Evolutionary conservation across 2,797 vertebrate species (phyloP), one percentile per base, ranked within the genome.

Genomic region (Caiman crocodilus): DNA sequence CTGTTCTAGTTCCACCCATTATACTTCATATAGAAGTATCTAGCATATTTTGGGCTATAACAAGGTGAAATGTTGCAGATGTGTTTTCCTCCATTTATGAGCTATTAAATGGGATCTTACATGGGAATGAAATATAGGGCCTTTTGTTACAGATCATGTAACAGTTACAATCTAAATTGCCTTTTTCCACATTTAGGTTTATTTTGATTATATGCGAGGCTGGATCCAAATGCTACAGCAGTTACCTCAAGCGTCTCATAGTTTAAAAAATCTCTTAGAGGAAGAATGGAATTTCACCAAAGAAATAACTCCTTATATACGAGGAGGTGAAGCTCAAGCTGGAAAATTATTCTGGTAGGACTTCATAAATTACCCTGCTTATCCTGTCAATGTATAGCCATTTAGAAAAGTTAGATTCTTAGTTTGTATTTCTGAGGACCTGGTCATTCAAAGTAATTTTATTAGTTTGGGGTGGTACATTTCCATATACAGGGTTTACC

Each of bases 211-310:
- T 97, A 99, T 99, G 99, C 98, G 99, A 97, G 99, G 99, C 97
- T 99, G 99, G 99, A 99, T 99, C 97, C 98, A 98, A 98, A 99
- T 99, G 99, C 97, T 99, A 85, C 99, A 99, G 98, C 98, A 99
- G 96, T 98, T 99, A 98, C 99, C 99, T 96, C 99, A 99, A 95
- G 99, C 99, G 1, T 99, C 99, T 84, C 99, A 99, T 97, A 99
- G 99, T 95, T 98, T 99, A 97, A 99, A 99, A 98, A 99, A 99
- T 96, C 98, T 99, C 20, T 97, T 99, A 82, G 99, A 99, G 92
- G 99, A 99, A 96, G 99, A 99, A 97, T 99, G 99, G 99, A 98
- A 99, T 98, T 99, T 99, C 98, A 99, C 99, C 95, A 99, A 99
- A 98, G 99, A 99, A 98, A 99, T 99, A 97, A 99, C 99, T 67